A percentile compares a stretch with the other conserved stretches of the same genome.
phyloP scores from a whole-genome alignment of 1,140 invertebrate genomes.

The Habropoda laboriosa region DNA sequence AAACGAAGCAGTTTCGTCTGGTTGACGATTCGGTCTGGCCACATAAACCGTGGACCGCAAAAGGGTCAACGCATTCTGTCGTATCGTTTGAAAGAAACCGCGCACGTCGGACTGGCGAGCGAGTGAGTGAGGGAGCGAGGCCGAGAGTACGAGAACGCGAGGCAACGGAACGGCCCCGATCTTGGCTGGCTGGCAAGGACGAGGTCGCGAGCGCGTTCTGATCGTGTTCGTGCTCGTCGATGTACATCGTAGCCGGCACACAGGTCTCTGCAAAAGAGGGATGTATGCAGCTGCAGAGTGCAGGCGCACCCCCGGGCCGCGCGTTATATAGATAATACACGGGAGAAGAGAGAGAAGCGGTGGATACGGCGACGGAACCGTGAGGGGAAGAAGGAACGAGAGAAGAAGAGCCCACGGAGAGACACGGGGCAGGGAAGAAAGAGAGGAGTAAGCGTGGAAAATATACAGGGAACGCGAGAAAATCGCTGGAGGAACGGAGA shows the following conservation, averaged over 20 bases:
- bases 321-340: conserved; percentile 37
- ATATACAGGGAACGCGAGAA: neutral
- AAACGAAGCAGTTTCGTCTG: neutral
- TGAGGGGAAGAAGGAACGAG: neutral
- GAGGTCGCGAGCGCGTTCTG: conserved; percentile 64
- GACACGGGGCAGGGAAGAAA: neutral
- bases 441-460: neutral
- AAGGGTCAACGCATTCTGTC: conserved; percentile 24
- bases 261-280: conserved; percentile 15
- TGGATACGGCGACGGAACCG: conserved; percentile 1
- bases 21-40: no score
- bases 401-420: neutral
- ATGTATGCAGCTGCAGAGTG: conserved; percentile 48
- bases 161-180: conserved; percentile 54
- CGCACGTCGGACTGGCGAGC: no score
- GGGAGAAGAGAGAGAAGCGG: conserved; percentile 23
- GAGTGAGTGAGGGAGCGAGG: neutral
- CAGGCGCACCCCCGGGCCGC: conserved; percentile 53
- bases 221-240: conserved; percentile 31
- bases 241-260: conserved; percentile 31
- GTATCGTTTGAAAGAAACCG: conserved; percentile 20
- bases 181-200: conserved; percentile 60
- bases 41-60: neutral
- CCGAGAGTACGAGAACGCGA: neutral
- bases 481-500: conserved; percentile 1